Conservation (phyloP, 2,888 invertebrate species). For the Phytoseiulus persimilis region DNA sequence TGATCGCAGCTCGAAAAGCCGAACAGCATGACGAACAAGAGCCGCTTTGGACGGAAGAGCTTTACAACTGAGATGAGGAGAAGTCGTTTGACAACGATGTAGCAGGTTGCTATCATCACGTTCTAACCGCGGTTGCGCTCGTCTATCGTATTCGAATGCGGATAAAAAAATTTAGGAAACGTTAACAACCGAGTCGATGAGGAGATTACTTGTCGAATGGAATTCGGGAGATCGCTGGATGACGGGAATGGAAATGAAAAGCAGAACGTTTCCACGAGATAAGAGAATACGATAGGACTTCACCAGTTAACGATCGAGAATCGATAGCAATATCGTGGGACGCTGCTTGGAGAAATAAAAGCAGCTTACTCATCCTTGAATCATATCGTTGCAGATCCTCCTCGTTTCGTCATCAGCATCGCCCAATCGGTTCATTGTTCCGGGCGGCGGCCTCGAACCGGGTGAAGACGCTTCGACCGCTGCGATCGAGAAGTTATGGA, state of each 20-base stretch:
- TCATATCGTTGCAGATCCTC: conserved; percentile 61
- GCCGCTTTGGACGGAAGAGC: neutral
- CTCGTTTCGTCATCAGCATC: conserved; percentile 82
- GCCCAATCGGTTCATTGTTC: conserved; percentile 89
- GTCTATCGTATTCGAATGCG: neutral
- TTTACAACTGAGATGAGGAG: neutral
- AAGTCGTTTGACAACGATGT: neutral
- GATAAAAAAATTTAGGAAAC: neutral
- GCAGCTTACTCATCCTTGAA: neutral
- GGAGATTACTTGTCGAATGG: neutral
- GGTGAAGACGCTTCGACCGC: conserved; percentile 77
- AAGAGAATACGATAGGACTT: too few relatives aligned
- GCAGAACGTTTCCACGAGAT: too few relatives aligned
- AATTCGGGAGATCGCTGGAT: neutral
- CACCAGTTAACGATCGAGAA: too few relatives aligned
- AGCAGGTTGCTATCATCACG: neutral
- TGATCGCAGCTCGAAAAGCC: neutral
- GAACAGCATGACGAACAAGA: neutral
- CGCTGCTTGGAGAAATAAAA: neutral
- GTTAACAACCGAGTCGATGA: neutral
- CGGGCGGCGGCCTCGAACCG: conserved; percentile 92
- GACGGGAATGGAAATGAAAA: too few relatives aligned
- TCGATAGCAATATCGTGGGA: neutral
- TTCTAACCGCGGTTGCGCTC: neutral
- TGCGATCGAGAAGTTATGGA: conserved; percentile 87